phyloP scores from a whole-genome alignment of 2,113 vertebrate species.

The Murina feae region DNA sequence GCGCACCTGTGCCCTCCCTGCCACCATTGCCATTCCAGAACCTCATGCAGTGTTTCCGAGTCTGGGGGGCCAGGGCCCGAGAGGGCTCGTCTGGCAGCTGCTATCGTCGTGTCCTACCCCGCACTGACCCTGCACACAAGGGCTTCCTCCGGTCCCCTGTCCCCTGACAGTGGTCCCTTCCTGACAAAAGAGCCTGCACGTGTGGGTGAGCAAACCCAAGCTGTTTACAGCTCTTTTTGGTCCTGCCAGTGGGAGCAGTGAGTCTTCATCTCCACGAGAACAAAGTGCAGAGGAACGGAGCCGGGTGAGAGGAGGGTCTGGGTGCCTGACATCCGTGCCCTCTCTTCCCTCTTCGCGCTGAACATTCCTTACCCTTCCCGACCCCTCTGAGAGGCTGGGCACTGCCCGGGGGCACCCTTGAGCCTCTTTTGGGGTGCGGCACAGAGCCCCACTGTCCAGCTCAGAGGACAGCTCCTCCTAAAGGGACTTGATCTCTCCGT shows the following conservation, averaged over 20 bases:
- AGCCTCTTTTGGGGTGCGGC: not conserved
- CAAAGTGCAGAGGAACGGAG: not conserved
- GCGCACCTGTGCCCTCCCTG: not conserved
- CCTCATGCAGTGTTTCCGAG: slow-evolving; percentile 58
- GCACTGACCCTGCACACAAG: slow-evolving; percentile 27
- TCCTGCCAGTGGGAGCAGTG: not conserved
- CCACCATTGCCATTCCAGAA: slow-evolving; percentile 44
- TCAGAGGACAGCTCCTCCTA: not conserved
- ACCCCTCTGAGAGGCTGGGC: not conserved
- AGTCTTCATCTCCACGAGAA: not conserved
- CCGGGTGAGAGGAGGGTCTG: not conserved
- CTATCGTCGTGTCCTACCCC: not conserved
- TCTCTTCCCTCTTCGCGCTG: not conserved
- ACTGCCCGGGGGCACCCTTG: not conserved
- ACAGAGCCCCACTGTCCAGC: not conserved
- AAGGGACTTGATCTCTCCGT: not conserved
- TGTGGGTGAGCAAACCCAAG: slow-evolving; percentile 45
- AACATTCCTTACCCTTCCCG: not conserved
- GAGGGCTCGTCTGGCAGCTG: not conserved
- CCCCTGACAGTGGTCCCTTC: slow-evolving; percentile 19
- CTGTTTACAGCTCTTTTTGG: slow-evolving; percentile 66
- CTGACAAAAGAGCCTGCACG: slow-evolving; percentile 62
- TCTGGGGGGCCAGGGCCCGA: slow-evolving; percentile 5
- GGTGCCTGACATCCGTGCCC: not conserved
- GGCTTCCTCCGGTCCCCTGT: slow-evolving; percentile 65